Base-by-base conservation (phyloP, 2,888 invertebrate genomes). In the Agrotis exclamationis region DNA sequence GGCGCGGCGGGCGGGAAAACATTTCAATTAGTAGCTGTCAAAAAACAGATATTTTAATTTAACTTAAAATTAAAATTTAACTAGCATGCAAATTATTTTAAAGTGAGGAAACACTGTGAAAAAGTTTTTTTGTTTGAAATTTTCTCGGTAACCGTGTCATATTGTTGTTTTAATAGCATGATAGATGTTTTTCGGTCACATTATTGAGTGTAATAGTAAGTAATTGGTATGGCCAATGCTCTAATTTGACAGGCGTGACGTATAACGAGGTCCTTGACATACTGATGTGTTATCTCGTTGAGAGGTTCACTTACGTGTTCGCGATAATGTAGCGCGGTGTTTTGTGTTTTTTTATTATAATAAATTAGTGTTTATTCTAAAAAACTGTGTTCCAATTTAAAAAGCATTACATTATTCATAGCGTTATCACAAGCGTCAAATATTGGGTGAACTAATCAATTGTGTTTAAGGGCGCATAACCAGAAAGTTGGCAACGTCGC, bases 171-270 rank as follows among this genome's bases (percentile, higher is more conserved):
- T 53, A 33, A 28, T 51, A 50, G 16, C 20, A 33, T 20, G 51
- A 13, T 66, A 57, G 39, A 67, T 75, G 60, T 54, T 53, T 39
- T 22, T 66, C 24, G 48, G 44, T 63, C 16, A 24, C 48, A 69
- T 62, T 74, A 77, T 64, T 64, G 58, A 70, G 44, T 70, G 60
- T 28, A 57, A 47, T 20, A 60, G 44, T 78, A 73, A 69, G 71
- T 79, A 64, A 71, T 70, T 68, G 53, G 65, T 60, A 67, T 63
- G 47, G 48, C 69, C 39, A 76, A 80, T 76, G 63, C 18, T 80
- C 60, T 81, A 83, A 75, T 71, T 74, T 79, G 82, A 76, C 84
- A 76, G 44, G 69, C 63, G 67, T 78, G 66, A 75, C 78, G 62
- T 66, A 20, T 6, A 57, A 24, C 63, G 33, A 13, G 62, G 63